Evolutionary conservation across 2,797 vertebrate species (phyloP).

Genomic region (Pampus argenteus): DNA sequence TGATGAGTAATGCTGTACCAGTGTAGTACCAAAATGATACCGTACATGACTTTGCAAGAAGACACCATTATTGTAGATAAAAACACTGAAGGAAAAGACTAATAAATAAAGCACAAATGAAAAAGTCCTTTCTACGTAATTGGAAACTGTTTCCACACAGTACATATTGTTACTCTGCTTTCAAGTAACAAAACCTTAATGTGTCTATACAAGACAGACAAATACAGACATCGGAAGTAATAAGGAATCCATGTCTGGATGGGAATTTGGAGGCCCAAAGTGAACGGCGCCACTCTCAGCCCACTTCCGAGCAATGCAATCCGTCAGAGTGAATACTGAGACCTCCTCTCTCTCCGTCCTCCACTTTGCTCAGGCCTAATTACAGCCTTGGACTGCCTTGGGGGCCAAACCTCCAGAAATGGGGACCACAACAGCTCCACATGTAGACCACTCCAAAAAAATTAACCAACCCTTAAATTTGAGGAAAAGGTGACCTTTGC

Average conservation of each 20-base stretch:
- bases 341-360: conserved; percentile 70
- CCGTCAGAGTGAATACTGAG: conserved; percentile 75
- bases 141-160: background rate
- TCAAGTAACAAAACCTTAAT: too few relatives aligned
- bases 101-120: background rate
- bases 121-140: background rate
- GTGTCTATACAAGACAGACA: conserved; percentile 33
- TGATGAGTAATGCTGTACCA: conserved; percentile 55
- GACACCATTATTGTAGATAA: background rate
- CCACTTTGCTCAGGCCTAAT: conserved; percentile 74
- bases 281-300: conserved; percentile 73
- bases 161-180: too few relatives aligned
- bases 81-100: background rate
- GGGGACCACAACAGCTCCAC: conserved; percentile 66
- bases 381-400: conserved; percentile 68
- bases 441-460: conserved; percentile 63
- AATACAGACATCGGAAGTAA: conserved; percentile 61
- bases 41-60: conserved; percentile 21
- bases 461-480: conserved; percentile 62
- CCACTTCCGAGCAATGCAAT: conserved; percentile 74
- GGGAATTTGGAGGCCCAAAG: conserved; percentile 44
- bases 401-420: conserved; percentile 69
- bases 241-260: conserved; percentile 46
- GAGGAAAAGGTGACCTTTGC: conserved; percentile 74
- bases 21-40: conserved; percentile 47